phyloP scores from a whole-genome alignment of 2,113 vertebrate genomes.

The Cryptomyrus ogoouensis region DNA sequence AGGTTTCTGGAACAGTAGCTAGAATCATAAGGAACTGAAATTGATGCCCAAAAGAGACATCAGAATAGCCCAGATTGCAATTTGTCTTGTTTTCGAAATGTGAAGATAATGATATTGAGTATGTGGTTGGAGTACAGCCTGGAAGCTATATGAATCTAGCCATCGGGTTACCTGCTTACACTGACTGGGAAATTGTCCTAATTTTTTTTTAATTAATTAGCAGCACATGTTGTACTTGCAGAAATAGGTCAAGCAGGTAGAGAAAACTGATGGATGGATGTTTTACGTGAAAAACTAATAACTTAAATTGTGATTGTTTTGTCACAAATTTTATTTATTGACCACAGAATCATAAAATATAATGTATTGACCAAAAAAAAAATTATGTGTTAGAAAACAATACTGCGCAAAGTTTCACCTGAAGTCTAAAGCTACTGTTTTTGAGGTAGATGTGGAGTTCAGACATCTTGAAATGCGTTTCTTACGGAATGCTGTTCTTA shows the following conservation, averaged over 20 bases:
- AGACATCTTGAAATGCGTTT: neutral
- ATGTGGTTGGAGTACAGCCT: neutral
- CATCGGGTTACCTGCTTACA: neutral
- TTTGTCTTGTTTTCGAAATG: neutral
- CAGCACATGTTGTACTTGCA: neutral
- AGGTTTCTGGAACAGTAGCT: neutral
- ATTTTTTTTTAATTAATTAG: neutral
- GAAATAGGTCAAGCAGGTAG: neutral
- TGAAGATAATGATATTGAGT: neutral
- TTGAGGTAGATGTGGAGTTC: neutral
- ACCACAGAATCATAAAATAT: neutral
- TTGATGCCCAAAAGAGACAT: neutral
- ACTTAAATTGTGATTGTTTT: neutral
- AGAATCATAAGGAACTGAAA: neutral
- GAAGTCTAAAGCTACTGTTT: constrained; percentile 8
- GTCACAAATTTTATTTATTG: neutral
- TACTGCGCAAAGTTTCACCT: neutral
- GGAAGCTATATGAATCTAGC: neutral
- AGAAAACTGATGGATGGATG: neutral
- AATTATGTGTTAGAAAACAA: neutral
- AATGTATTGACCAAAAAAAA: constrained; percentile 16
- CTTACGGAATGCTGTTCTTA: too few species aligned
- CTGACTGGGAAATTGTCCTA: neutral
- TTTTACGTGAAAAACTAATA: neutral
- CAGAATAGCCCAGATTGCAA: neutral